A percentile compares a stretch with the other conserved stretches of the same genome.
Conservation (phyloP, 1,140 invertebrate species). For the Ruditapes philippinarum region DNA sequence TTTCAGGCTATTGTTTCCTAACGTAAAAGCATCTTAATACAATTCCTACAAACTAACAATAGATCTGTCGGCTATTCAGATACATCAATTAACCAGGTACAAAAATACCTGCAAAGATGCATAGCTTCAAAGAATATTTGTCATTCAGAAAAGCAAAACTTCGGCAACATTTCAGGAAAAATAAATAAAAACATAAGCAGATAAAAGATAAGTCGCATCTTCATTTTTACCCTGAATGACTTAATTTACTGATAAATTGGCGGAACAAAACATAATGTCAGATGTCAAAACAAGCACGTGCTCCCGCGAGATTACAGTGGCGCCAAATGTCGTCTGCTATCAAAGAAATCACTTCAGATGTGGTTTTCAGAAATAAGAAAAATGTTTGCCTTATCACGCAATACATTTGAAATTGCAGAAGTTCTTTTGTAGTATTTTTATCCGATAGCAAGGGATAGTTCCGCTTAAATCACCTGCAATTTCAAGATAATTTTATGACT, state of each 20-base stretch:
- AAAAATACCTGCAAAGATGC: too few relatives aligned
- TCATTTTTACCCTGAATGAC: background rate
- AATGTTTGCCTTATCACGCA: background rate
- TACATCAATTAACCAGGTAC: too few relatives aligned
- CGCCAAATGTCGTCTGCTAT: conserved; percentile 24
- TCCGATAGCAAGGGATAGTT: background rate
- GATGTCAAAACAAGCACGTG: conserved; percentile 37
- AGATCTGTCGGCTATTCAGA: too few relatives aligned
- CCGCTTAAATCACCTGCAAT: background rate
- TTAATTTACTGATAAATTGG: conserved; percentile 33
- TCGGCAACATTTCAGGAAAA: too few relatives aligned
- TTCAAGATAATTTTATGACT: background rate
- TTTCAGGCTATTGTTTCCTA: too few relatives aligned
- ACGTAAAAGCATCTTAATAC: too few relatives aligned
- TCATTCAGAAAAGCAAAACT: too few relatives aligned
- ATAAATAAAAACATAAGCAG: too few relatives aligned
- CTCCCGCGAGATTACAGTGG: conserved; percentile 6
- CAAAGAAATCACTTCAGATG: background rate
- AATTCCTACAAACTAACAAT: too few relatives aligned
- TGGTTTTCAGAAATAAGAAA: background rate
- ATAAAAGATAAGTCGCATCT: conserved; percentile 10
- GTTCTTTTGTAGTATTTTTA: background rate
- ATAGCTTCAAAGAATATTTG: too few relatives aligned
- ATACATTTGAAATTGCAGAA: background rate
- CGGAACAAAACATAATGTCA: conserved; percentile 19